phyloP scores from a whole-genome alignment of 2,113 vertebrate species.

The Laterallus jamaicensis region DNA sequence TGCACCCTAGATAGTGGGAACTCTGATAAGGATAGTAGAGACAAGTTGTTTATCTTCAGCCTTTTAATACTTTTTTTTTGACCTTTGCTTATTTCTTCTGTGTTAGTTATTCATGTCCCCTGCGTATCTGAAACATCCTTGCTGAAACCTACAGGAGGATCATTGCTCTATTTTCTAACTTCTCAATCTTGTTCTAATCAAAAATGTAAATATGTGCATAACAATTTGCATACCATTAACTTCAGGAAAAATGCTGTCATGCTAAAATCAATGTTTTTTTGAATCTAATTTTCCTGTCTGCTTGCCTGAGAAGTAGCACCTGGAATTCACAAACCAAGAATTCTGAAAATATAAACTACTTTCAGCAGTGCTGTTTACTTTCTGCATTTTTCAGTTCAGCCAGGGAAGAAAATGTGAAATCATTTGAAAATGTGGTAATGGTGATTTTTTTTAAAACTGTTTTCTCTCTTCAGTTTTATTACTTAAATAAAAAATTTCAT shows the following conservation, averaged over 20 bases:
- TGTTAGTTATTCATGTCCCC: background rate
- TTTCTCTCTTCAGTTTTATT: background rate
- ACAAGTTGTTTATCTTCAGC: background rate
- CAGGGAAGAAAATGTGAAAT: background rate
- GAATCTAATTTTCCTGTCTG: conserved; percentile 11
- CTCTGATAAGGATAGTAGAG: background rate
- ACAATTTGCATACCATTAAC: conserved; percentile 54
- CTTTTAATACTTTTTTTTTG: background rate
- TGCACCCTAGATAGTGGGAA: background rate
- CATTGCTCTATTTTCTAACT: conserved; percentile 22
- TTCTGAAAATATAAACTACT: background rate
- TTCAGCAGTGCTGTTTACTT: background rate
- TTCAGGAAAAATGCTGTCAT: conserved; percentile 7
- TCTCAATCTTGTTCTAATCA: conserved; percentile 40
- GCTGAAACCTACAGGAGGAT: background rate
- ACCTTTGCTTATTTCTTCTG: background rate
- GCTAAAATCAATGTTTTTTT: background rate
- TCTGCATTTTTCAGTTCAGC: background rate
- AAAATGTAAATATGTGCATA: conserved; percentile 48
- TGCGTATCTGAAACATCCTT: background rate
- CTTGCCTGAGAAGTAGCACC: conserved; percentile 26
- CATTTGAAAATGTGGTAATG: background rate
- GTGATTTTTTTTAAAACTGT: background rate
- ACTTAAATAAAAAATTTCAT: background rate
- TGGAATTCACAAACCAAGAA: background rate